These are phyloP conservation scores for Aproaerema taeniolella DNA, from an alignment of 2,888 invertebrate genomes.

Conservation along the genomic window DNA sequence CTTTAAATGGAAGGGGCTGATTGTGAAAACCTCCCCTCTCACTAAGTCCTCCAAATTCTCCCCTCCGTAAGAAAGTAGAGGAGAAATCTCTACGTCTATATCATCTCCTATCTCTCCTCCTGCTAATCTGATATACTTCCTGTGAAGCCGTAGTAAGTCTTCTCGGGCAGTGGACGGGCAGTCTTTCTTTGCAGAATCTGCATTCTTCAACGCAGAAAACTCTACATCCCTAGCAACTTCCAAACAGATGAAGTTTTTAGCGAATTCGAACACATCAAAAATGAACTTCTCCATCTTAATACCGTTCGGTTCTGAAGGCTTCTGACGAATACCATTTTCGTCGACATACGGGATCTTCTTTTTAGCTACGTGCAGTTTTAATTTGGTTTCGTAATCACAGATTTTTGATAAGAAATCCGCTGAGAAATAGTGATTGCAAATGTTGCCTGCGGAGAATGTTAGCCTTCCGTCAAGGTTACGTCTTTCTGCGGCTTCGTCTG, in stretches of 20 bases:
- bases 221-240: conserved; percentile 95
- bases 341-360: conserved; percentile 96
- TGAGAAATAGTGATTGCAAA: conserved; percentile 98
- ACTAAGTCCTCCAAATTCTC: conserved; percentile 86
- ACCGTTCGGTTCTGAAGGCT: conserved; percentile 92
- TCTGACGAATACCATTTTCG: conserved; percentile 81
- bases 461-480: conserved; percentile 87
- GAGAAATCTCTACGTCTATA: conserved; percentile 92
- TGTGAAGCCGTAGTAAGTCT: conserved; percentile 87
- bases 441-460: conserved; percentile 96
- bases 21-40: conserved; percentile 80
- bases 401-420: conserved; percentile 88
- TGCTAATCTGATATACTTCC: conserved; percentile 86
- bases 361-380: conserved; percentile 96
- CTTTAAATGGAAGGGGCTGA: conserved; percentile 79
- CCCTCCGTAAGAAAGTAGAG: conserved; percentile 92
- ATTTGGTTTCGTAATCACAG: conserved; percentile 83
- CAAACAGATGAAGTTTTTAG: conserved; percentile 94
- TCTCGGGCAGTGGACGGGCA: conserved; percentile 91
- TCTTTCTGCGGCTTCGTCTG: conserved; percentile 89
- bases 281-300: conserved; percentile 99
- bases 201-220: conserved; percentile 98
- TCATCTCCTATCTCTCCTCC: conserved; percentile 85
- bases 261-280: conserved; percentile 98
- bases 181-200: conserved; percentile 91